Conservation (phyloP, 92 coral and sea anemone species). For the Phenganax marumi region DNA sequence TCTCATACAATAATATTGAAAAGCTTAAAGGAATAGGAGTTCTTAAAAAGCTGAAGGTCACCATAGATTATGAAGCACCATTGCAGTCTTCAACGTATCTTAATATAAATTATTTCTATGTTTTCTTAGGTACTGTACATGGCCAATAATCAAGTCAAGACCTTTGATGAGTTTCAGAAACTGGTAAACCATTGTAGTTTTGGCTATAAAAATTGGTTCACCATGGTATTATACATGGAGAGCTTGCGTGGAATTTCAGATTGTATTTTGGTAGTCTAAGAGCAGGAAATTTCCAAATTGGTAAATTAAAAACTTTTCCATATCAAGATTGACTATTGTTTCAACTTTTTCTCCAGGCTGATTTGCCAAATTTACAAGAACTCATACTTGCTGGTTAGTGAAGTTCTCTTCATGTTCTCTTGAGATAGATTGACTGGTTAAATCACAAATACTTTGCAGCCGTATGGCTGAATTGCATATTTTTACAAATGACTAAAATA, state of each 20-base stretch:
- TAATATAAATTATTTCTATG: slow-evolving; percentile 1
- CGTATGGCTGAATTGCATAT: no score
- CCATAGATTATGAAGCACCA: not conserved
- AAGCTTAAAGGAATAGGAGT: slow-evolving; percentile 96
- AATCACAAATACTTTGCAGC: no score
- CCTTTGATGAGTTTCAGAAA: slow-evolving; percentile 95
- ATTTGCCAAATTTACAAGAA: slow-evolving; percentile 75
- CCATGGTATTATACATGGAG: not conserved
- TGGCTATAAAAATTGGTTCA: not conserved
- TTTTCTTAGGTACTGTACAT: slow-evolving; percentile 79
- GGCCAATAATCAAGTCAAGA: slow-evolving; percentile 94
- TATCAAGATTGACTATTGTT: not conserved
- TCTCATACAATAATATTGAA: slow-evolving; percentile 89
- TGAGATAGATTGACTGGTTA: no score
- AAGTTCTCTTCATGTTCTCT: no score
- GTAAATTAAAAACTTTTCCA: no score
- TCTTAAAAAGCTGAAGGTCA: slow-evolving; percentile 85
- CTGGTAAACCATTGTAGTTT: slow-evolving; percentile 58
- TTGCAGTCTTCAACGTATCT: not conserved
- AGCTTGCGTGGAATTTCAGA: no score
- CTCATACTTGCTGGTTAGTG: slow-evolving; percentile 87
- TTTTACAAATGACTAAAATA: no score
- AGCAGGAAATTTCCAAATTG: no score
- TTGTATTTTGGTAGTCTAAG: no score
- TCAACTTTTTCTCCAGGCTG: slow-evolving; percentile 60